Evolutionary conservation across 2,888 invertebrate genomes (phyloP), one percentile per base, ranked within the genome.

Genomic region (Desoria tigrina): DNA sequence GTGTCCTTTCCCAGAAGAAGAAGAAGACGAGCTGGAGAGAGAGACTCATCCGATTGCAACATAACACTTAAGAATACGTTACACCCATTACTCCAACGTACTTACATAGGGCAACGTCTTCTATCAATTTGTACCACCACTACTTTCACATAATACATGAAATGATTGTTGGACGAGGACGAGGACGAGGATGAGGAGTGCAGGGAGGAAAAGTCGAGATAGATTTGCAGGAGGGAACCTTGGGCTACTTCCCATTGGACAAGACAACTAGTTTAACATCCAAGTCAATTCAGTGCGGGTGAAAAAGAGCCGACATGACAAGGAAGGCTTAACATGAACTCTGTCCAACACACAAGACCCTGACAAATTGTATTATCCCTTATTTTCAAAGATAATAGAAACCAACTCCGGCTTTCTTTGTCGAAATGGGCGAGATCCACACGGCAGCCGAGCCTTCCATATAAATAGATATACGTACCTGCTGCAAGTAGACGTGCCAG

Each of bases 301-400:
- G 24, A 51, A 14, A 26, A 23, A 16, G 18, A 45, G 45, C 45
- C 51, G 26, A 24, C 23, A 23, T 24, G 51, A 51, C 51, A 51
- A 51, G 45, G 32, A 32, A 32, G 32, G 32, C 45, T 45, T 21
- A 45, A 16, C n/a, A 51, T 51, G 51, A 51, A 51, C 51, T 51
- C 26, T 11, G 23, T 24, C 45, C 45, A 6, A 45, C 45, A 14
- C 23, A 51, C 55, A 32, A 27, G 21, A 55, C 37, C 39, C 57
- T 57, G 57, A 57, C 57, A 57, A 57, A 57, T 57, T 57, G 42
- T 24, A 57, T 57, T 57, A 57, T 23, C 42, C 57, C 37, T 57
- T 57, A 57, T 57, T 57, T 57, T 24, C 42, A 18, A 57, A 57
- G 57, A 57, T 57, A 39, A 55, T 55, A 55, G 28, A 55, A 55